Percentiles rank a stretch among this genome's conserved stretches.
These are phyloP conservation scores for Athene cunicularia DNA, from an alignment of 2,113 vertebrate genomes.

Conservation along the genomic window DNA sequence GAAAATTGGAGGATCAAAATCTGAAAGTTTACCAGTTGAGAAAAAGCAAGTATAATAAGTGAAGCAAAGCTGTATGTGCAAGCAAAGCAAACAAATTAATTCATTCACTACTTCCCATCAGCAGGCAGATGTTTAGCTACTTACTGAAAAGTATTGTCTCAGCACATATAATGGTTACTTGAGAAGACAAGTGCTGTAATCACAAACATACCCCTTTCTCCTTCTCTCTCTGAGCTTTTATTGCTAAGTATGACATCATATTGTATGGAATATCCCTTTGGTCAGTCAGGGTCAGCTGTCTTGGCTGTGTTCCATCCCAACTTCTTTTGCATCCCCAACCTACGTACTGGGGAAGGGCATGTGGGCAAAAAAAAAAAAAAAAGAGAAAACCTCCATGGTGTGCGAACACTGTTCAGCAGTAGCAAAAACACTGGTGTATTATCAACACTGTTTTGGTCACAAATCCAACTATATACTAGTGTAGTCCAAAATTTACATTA, in stretches of 20 bases:
- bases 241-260: neutral
- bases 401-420: neutral
- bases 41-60: neutral
- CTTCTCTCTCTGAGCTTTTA: neutral
- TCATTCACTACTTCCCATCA: neutral
- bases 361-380: neutral
- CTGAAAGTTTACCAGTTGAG: neutral
- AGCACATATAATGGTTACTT: neutral
- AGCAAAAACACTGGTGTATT: neutral
- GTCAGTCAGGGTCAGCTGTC: neutral
- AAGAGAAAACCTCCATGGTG: neutral
- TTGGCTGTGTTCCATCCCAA: neutral
- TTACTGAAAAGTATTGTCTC: neutral
- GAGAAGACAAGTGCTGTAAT: neutral
- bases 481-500: neutral
- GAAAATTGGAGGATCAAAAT: neutral
- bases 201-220: neutral
- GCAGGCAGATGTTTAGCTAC: neutral
- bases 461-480: neutral
- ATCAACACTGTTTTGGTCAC: neutral
- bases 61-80: neutral
- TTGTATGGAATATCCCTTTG: neutral
- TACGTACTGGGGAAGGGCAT: fast-evolving
- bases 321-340: neutral
- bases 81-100: neutral